Evolutionary conservation across 2,113 vertebrate species (phyloP), one percentile per base, ranked within the genome.

Genomic region (Sterna hirundo): DNA sequence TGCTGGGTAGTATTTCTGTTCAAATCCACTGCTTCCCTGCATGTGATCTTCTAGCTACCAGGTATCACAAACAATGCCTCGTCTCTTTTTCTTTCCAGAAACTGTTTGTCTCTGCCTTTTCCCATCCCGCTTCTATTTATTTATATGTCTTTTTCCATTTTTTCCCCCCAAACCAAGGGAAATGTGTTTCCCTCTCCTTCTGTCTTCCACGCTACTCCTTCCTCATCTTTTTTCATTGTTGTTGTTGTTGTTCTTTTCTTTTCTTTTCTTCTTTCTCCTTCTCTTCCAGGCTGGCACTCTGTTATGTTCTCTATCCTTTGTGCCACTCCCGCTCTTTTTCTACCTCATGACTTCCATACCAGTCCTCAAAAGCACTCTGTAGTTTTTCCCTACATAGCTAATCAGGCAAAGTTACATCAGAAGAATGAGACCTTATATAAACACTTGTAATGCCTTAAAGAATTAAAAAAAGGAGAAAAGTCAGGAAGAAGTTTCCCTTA

Each of bases 111-210:
- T 82, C 21, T 74, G 18, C 7, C 52, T 76, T 82, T 75, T 17
- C 13, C 11, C 6, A 19, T 61, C 40, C 11, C 18, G 11, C 23
- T 84, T 32, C 14, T 93, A 19, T 12, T 57, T 72, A 44, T 62
- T 5, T 7, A 12, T 18, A 13, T 19, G 2, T 52, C 10, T 51
- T 70, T 40, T 46, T 20, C 1, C 13, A 2, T 26, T 34, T 26
- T 36, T 3, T 1, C 1, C 3, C 3, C 44, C 22, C 8, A 61
- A 69, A 44, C 9, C 17, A 52, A 7, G 6, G 9, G 51, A 83
- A 47, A 87, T 6, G 5, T 38, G 3, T 71, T 84, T 65, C 18
- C 7, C 9, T 71, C 10, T 2, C 5, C 2, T 68, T 44, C n/a
- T 75, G 10, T 68, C 57, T 76, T 88, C 32, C 14, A 55, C 10